Conservation (phyloP, 2,797 vertebrate species). For the Hirundo rustica region DNA sequence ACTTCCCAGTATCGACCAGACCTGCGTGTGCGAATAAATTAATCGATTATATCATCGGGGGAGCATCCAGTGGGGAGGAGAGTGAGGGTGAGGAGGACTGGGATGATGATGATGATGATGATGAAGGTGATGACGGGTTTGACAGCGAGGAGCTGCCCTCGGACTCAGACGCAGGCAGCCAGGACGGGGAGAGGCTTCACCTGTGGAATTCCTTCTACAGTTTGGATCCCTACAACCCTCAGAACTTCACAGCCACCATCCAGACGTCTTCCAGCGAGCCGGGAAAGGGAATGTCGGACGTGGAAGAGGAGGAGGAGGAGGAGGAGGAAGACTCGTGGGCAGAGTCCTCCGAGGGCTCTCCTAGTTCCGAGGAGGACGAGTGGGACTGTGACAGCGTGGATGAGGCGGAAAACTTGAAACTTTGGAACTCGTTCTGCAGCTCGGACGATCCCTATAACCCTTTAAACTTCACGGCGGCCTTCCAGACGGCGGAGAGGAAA, state of each 20-base stretch:
- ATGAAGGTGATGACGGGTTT: constrained; percentile 82
- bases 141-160: constrained; percentile 84
- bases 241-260: constrained; percentile 86
- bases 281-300: background rate
- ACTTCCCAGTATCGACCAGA: background rate
- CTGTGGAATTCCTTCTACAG: constrained; percentile 86
- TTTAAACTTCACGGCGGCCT: constrained; percentile 86
- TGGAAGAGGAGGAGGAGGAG: background rate
- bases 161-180: constrained; percentile 55
- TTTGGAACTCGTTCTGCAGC: constrained; percentile 87
- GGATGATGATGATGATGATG: constrained; percentile 47
- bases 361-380: constrained; percentile 60
- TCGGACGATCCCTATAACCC: constrained; percentile 89
- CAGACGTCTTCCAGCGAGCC: constrained; percentile 68
- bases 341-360: constrained; percentile 34
- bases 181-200: constrained; percentile 69
- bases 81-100: constrained; percentile 70
- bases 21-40: constrained; percentile 85
- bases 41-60: constrained; percentile 96
- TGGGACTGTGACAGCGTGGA: constrained; percentile 83
- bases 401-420: constrained; percentile 82
- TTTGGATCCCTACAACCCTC: constrained; percentile 87
- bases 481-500: constrained; percentile 67
- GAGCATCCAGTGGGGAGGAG: constrained; percentile 80
- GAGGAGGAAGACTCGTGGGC: constrained; percentile 7